A percentile compares a stretch with the other conserved stretches of the same genome.
These are phyloP conservation scores for Capreolus pygargus DNA, from an alignment of 2,113 vertebrate genomes.

Conservation along the genomic window DNA sequence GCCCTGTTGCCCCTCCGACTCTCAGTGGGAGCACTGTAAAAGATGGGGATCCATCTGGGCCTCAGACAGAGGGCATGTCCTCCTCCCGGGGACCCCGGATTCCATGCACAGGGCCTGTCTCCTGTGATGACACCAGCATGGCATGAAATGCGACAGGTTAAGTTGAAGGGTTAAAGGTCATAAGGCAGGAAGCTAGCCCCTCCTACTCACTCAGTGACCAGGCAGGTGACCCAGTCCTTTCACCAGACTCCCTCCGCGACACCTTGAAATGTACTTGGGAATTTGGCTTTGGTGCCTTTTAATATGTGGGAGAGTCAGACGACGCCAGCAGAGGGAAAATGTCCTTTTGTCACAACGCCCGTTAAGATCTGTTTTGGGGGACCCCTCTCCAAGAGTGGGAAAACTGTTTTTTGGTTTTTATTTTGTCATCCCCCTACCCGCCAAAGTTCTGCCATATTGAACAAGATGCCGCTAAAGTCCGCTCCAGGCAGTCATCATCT, in stretches of 20 bases:
- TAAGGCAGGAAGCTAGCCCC: neutral
- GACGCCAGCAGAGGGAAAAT: rapidly evolving
- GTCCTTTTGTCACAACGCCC: rapidly evolving
- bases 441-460: neutral
- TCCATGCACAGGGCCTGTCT: rapidly evolving
- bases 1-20: rapidly evolving
- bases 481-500: neutral
- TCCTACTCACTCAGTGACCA: rapidly evolving
- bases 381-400: rapidly evolving
- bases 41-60: rapidly evolving
- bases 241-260: neutral
- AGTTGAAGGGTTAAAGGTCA: neutral
- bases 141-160: neutral
- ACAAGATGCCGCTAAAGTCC: rapidly evolving
- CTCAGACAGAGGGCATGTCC: neutral
- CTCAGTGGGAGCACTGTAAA: rapidly evolving
- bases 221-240: neutral
- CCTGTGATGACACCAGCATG: rapidly evolving
- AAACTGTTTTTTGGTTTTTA: neutral
- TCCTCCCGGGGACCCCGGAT: neutral
- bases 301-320: rapidly evolving
- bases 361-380: rapidly evolving
- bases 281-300: rapidly evolving
- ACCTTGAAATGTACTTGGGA: neutral
- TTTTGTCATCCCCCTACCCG: neutral